Percentiles rank a stretch among this genome's conserved stretches.
These are phyloP conservation scores for Meghimatium bilineatum DNA, from an alignment of 2,888 invertebrate genomes.

Conservation along the genomic window DNA sequence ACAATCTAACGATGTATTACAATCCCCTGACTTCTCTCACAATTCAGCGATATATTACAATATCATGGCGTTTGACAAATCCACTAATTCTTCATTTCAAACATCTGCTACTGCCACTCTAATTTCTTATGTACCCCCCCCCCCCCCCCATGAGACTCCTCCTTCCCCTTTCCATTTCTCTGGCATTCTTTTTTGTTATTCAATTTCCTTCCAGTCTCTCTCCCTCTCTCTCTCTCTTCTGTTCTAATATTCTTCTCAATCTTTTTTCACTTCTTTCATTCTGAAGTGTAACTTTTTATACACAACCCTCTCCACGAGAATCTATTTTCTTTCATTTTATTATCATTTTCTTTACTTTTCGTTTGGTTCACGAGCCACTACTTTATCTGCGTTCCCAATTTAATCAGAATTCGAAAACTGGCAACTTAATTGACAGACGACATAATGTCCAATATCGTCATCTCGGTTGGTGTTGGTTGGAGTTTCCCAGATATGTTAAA, in stretches of 20 bases:
- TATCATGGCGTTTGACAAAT: not conserved
- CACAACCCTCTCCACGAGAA: not conserved
- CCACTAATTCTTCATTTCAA: not conserved
- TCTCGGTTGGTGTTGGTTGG: not conserved
- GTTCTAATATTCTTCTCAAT: slow-evolving; percentile 23
- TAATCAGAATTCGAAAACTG: slow-evolving; percentile 38
- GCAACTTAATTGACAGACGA: slow-evolving; percentile 43
- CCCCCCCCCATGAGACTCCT: too few relatives aligned
- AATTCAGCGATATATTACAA: not conserved
- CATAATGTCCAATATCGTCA: slow-evolving; percentile 39
- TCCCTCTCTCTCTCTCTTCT: not conserved
- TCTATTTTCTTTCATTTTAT: not conserved
- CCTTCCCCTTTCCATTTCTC: not conserved
- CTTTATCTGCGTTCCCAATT: slow-evolving; percentile 1
- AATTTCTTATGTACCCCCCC: not conserved
- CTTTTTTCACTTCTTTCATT: slow-evolving; percentile 12
- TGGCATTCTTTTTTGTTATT: not conserved
- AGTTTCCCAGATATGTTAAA: slow-evolving; percentile 1
- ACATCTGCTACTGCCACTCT: not conserved
- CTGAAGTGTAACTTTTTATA: not conserved
- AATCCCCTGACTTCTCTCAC: too few relatives aligned
- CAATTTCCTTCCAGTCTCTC: slow-evolving; percentile 6
- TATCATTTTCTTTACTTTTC: not conserved
- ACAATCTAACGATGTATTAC: too few relatives aligned
- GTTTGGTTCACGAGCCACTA: not conserved